Percentiles rank a stretch among this genome's conserved stretches.
phyloP scores from a whole-genome alignment of 2,113 vertebrate species.

The Oreochromis spilurus region DNA sequence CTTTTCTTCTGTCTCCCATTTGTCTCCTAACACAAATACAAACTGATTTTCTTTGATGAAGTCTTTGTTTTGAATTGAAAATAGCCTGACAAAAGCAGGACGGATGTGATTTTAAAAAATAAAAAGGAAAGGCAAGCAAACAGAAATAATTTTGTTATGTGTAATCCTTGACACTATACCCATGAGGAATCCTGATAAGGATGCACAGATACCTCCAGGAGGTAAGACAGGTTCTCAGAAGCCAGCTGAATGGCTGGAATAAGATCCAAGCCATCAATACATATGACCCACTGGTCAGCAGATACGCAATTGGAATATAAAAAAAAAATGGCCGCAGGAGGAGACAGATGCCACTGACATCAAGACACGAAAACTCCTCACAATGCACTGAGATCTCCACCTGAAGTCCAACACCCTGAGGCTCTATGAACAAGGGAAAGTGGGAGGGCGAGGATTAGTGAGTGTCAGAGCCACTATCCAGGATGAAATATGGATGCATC shows the following conservation, averaged over 20 bases:
- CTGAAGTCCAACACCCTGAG: neutral
- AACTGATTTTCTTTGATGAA: neutral
- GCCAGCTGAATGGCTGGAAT: neutral
- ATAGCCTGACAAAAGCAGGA: neutral
- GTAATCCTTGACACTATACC: neutral
- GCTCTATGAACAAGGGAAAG: neutral
- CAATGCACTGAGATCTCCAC: neutral
- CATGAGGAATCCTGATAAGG: neutral
- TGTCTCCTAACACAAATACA: neutral
- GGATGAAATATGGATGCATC: neutral
- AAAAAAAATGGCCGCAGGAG: neutral
- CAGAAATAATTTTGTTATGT: neutral
- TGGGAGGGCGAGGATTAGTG: neutral
- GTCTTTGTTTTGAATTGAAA: neutral
- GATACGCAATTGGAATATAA: fast-evolving
- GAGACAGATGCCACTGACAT: neutral
- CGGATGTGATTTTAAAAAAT: neutral
- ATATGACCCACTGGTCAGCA: neutral
- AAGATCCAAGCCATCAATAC: neutral
- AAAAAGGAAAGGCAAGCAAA: neutral
- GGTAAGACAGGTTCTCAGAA: neutral
- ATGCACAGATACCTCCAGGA: neutral
- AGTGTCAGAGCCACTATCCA: neutral
- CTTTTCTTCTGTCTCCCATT: neutral
- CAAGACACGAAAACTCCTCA: neutral